Conservation (phyloP, 1,140 invertebrate species). For the Eumeta japonica region DNA sequence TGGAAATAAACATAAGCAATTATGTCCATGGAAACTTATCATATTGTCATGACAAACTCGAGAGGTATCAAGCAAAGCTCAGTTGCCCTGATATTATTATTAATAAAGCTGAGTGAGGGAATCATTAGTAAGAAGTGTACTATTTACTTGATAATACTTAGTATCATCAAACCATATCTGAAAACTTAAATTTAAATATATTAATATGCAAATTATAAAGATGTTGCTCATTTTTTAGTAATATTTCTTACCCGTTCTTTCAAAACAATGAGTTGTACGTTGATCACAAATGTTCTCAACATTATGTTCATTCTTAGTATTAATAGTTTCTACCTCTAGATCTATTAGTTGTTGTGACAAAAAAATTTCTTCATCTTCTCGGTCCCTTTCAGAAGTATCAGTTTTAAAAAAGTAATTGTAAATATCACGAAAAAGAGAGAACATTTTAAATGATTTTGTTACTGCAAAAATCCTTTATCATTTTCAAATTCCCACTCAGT, state of each 20-base stretch:
- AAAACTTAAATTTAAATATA: too few species aligned
- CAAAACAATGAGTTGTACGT: slow-evolving; percentile 26
- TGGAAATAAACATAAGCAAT: too few species aligned
- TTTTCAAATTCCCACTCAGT: slow-evolving; percentile 71
- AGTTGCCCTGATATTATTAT: too few species aligned
- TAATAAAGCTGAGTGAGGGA: too few species aligned
- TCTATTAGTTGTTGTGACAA: slow-evolving; percentile 36
- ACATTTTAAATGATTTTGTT: slow-evolving; percentile 23
- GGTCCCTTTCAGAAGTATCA: slow-evolving; percentile 7
- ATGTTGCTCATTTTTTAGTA: too few species aligned
- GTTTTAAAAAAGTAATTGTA: slow-evolving; percentile 27
- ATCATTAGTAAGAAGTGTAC: too few species aligned
- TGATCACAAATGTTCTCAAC: slow-evolving; percentile 11
- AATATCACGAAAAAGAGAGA: slow-evolving; percentile 26
- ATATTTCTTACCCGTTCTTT: slow-evolving; percentile 44
- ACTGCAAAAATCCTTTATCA: slow-evolving; percentile 44
- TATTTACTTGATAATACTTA: too few species aligned
- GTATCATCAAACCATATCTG: too few species aligned
- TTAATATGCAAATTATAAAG: too few species aligned
- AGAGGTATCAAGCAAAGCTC: too few species aligned
- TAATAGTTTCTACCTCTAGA: slow-evolving; percentile 27
- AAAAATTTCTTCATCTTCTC: slow-evolving; percentile 31
- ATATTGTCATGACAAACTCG: too few species aligned
- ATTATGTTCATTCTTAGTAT: slow-evolving; percentile 6
- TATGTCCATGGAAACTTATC: too few species aligned